Evolutionary conservation across 2,888 invertebrate genomes (phyloP).

Genomic region (Adelognathus sp.): DNA sequence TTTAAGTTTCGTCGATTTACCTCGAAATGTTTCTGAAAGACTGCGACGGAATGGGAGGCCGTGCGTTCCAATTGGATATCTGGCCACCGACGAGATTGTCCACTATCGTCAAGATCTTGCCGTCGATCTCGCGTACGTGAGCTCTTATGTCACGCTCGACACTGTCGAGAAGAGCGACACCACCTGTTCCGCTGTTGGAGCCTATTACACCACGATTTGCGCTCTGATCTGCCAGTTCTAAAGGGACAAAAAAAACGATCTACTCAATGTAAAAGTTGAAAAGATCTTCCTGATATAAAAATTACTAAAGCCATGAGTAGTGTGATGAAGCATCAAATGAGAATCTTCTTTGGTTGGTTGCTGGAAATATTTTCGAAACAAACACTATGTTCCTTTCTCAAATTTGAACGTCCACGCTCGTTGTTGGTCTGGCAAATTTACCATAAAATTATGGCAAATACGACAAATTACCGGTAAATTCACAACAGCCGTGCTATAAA

Average conservation of each 20-base stretch:
- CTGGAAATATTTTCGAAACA: too few species aligned
- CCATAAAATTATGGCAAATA: too few species aligned
- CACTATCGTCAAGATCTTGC: slow-evolving; percentile 95
- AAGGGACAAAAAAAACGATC: not conserved
- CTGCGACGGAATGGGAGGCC: slow-evolving; percentile 96
- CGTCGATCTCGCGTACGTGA: slow-evolving; percentile 95
- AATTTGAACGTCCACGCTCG: too few species aligned
- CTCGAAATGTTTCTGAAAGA: slow-evolving; percentile 93
- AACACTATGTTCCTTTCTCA: too few species aligned
- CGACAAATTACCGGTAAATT: too few species aligned
- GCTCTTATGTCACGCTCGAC: slow-evolving; percentile 91
- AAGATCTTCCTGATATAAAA: too few species aligned
- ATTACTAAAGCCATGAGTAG: too few species aligned
- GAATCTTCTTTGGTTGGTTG: too few species aligned
- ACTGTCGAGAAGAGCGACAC: slow-evolving; percentile 83
- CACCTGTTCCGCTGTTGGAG: slow-evolving; percentile 73
- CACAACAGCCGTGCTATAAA: too few species aligned
- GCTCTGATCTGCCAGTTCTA: slow-evolving; percentile 75
- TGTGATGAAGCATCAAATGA: too few species aligned
- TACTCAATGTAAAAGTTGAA: not conserved
- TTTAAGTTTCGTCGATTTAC: slow-evolving; percentile 77
- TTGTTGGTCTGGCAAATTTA: too few species aligned
- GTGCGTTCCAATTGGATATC: slow-evolving; percentile 94
- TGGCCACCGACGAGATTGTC: slow-evolving; percentile 92
- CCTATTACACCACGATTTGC: slow-evolving; percentile 71